Evolutionary conservation across 2,888 invertebrate species (phyloP), one percentile per base, ranked within the genome.

Genomic region (Mythimna ferrago): DNA sequence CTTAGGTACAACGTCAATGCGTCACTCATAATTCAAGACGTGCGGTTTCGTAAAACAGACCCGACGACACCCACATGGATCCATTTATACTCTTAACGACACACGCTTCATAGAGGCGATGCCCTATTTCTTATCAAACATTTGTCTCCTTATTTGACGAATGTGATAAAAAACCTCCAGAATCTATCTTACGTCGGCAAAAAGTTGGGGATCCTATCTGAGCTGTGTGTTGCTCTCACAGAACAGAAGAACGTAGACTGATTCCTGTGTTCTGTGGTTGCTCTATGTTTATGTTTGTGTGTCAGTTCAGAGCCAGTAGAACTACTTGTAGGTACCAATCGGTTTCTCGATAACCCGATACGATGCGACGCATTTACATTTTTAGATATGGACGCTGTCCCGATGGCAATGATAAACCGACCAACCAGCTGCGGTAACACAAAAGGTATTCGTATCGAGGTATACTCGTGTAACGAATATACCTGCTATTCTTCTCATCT

Each of bases 171-270:
- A 62, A 66, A 11, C 54, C 16, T 54, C 32, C 16, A 9, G 1
- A 62, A 62, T 26, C 65, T 9, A 41, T 44, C 19, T 19, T 14
- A 26, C 35, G 38, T 16, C 7, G 26, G 35, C 19, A 53, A 48
- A 19, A 57, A 74, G 73, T 73, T 65, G 54, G 19, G 44, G 65
- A 68, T 68, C 61, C 61, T 80, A 65, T 80, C 61, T 32, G 56
- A 68, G 75, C 80, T 26, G 26, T 26, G 26, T 26, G 26, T 26
- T 26, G 26, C 26, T 26, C 26, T 26, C 26, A 26, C 26, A 26
- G 26, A 26, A 26, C 2, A 26, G 26, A 26, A 26, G 26, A 26
- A 26, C 2, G 26, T 26, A 26, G 26, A 26, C 26, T 26, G 26
- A 26, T 26, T 26, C 26, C 26, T 26, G 26, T 26, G 26, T 26